Conservation (phyloP, 2,888 invertebrate species). For the Teleogryllus oceanicus region DNA sequence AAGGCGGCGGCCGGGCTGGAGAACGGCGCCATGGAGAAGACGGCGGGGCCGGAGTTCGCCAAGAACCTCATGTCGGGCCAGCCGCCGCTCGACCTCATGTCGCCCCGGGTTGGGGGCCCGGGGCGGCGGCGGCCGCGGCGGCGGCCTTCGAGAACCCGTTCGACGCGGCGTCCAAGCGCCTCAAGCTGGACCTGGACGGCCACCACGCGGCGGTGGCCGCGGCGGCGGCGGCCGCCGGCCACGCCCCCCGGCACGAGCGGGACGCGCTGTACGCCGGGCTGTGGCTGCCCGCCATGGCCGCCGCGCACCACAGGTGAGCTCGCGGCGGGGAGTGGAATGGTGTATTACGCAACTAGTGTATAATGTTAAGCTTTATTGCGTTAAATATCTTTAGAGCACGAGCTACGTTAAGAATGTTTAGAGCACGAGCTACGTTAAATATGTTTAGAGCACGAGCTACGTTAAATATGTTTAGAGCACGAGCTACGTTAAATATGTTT, state of each 20-base stretch:
- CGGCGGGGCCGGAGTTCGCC: constrained; percentile 64
- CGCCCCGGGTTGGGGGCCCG: constrained; percentile 61
- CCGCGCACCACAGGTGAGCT: constrained; percentile 58
- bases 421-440: too few species aligned
- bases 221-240: constrained; percentile 24
- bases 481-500: too few species aligned
- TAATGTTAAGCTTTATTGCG: too few species aligned
- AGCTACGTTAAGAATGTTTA: too few species aligned
- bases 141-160: constrained; percentile 59
- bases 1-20: constrained; percentile 37
- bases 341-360: too few species aligned
- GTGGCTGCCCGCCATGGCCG: constrained; percentile 72
- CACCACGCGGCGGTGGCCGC: constrained; percentile 36
- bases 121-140: constrained; percentile 44
- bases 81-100: constrained; percentile 60
- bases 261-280: constrained; percentile 62
- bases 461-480: too few species aligned
- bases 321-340: constrained; percentile 43
- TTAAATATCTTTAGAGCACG: too few species aligned
- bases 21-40: constrained; percentile 54
- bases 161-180: constrained; percentile 68
- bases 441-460: too few species aligned
- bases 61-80: constrained; percentile 61
- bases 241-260: constrained; percentile 44
- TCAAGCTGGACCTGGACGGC: constrained; percentile 69